These are phyloP conservation scores for Pyrgilauda ruficollis DNA, from an alignment of 2,113 vertebrate species.

Conservation along the genomic window DNA sequence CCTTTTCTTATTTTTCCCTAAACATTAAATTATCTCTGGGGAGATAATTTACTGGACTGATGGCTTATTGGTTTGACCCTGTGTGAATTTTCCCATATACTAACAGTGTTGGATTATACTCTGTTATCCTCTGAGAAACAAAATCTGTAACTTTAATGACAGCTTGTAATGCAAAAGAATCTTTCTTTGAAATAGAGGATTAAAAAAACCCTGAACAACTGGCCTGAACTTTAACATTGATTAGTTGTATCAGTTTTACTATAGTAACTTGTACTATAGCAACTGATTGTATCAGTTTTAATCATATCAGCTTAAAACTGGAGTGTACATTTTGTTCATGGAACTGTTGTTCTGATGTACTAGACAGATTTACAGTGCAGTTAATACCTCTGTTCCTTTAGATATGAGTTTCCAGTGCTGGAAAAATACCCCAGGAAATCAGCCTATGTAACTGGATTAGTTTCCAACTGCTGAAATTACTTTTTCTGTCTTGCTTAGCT, in stretches of 20 bases:
- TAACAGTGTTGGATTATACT: not conserved
- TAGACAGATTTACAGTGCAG: not conserved
- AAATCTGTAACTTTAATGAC: not conserved
- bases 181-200: not conserved
- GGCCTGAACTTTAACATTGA: not conserved
- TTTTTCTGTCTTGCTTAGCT: not conserved
- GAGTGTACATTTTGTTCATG: not conserved
- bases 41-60: not conserved
- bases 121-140: not conserved
- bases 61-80: not conserved
- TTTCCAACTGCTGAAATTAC: not conserved
- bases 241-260: not conserved
- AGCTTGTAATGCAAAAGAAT: not conserved
- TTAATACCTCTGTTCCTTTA: not conserved
- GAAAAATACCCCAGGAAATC: not conserved
- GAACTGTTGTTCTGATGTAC: not conserved
- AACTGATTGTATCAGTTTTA: not conserved
- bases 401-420: not conserved
- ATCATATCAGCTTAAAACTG: not conserved
- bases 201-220: fast-evolving
- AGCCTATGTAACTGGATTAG: not conserved
- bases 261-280: not conserved
- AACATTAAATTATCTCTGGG: not conserved
- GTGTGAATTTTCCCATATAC: not conserved
- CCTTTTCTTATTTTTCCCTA: not conserved